Conservation (phyloP, 2,113 vertebrate species). For the Terrapene triunguis region DNA sequence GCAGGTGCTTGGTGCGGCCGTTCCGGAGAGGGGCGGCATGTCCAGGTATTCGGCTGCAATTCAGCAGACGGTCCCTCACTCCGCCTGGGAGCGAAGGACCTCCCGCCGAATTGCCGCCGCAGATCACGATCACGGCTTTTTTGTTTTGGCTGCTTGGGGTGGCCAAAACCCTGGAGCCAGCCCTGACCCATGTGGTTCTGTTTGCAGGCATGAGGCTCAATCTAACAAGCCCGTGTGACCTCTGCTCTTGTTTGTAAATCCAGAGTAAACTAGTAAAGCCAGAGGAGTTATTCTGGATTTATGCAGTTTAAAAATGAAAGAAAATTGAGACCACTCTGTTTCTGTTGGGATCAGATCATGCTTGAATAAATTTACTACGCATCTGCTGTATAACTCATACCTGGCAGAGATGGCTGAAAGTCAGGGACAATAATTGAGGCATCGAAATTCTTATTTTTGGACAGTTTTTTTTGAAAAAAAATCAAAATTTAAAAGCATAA, state of each 20-base stretch:
- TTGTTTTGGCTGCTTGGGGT: no score
- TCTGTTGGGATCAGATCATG: not conserved
- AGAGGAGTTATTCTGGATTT: not conserved
- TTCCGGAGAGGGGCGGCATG: no score
- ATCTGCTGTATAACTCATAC: conserved; percentile 47
- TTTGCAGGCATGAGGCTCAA: fast-evolving
- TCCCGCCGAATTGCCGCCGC: no score
- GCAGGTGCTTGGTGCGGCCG: no score
- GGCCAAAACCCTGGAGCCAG: no score
- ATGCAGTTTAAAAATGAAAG: not conserved
- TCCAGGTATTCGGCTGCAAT: no score
- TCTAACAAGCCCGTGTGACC: not conserved
- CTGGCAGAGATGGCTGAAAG: conserved; percentile 12
- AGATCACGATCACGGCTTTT: no score
- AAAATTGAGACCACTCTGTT: fast-evolving
- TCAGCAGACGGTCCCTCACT: no score
- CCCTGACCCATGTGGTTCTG: fast-evolving
- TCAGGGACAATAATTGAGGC: conserved; percentile 22
- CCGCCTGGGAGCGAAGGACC: no score
- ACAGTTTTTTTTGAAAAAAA: not conserved
- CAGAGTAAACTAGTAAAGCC: not conserved
- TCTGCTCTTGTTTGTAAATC: not conserved
- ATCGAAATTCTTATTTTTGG: not conserved
- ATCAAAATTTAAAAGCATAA: not conserved
- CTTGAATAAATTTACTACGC: not conserved